These are phyloP conservation scores for Drosophila meridionalis DNA, from an alignment of 2,888 invertebrate genomes.

Conservation along the genomic window DNA sequence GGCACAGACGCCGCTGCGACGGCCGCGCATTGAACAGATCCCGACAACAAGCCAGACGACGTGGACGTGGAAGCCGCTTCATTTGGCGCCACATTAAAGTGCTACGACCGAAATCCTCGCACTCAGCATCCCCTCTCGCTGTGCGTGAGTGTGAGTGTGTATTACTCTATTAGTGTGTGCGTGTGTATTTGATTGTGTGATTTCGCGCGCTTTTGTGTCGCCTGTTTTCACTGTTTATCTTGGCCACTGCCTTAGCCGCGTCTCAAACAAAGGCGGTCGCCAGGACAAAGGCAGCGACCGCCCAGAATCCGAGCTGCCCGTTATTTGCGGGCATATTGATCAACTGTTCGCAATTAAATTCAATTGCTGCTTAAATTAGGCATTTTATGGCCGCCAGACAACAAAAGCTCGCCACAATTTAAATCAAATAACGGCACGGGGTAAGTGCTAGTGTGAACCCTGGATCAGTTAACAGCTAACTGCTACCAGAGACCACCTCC, in stretches of 20 bases:
- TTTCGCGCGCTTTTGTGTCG: slow-evolving; percentile 77
- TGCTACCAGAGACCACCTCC: slow-evolving; percentile 19
- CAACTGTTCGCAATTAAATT: slow-evolving; percentile 60
- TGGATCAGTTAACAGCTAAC: slow-evolving; percentile 4
- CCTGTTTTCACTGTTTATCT: slow-evolving; percentile 56
- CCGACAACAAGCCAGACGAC: slow-evolving; percentile 30
- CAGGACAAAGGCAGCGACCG: slow-evolving; percentile 32
- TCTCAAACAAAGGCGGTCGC: slow-evolving; percentile 39
- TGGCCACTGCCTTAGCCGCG: slow-evolving; percentile 45
- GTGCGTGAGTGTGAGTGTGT: slow-evolving; percentile 3
- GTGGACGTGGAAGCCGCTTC: slow-evolving; percentile 45
- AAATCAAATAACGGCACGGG: slow-evolving; percentile 21
- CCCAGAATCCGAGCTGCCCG: slow-evolving; percentile 37
- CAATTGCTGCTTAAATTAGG: slow-evolving; percentile 69
- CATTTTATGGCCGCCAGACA: slow-evolving; percentile 70
- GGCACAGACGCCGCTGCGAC: slow-evolving; percentile 56
- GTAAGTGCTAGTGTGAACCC: slow-evolving; percentile 39
- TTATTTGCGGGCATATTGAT: slow-evolving; percentile 65
- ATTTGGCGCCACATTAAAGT: slow-evolving; percentile 76
- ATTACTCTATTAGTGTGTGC: slow-evolving; percentile 6
- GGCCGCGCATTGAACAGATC: slow-evolving; percentile 37
- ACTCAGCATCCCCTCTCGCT: neutral
- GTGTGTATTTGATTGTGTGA: slow-evolving; percentile 45
- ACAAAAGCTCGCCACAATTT: slow-evolving; percentile 55
- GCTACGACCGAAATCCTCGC: slow-evolving; percentile 53